Conservation (phyloP, 2,797 vertebrate genomes). For the Amphiprion clarkii region DNA sequence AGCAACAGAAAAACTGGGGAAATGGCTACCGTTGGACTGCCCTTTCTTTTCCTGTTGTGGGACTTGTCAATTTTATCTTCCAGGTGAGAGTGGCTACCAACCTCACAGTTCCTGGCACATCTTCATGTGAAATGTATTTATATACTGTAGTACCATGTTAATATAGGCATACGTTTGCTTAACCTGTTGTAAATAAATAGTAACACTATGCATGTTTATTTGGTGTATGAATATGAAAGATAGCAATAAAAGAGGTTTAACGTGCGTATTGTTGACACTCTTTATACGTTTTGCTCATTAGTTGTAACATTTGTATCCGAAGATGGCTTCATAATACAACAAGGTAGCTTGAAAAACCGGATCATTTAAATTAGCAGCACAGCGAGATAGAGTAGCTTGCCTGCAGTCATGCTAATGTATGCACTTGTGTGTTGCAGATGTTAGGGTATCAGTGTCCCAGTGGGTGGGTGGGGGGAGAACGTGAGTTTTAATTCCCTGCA, state of each 20-base stretch:
- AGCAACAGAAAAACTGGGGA: slow-evolving; percentile 8
- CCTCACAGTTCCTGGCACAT: slow-evolving; percentile 59
- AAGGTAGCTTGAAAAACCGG: neutral
- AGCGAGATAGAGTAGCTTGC: neutral
- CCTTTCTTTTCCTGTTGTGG: slow-evolving; percentile 43
- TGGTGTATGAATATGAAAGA: slow-evolving; percentile 82
- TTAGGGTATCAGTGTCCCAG: slow-evolving; percentile 27
- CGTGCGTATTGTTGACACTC: slow-evolving; percentile 39
- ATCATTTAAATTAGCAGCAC: neutral
- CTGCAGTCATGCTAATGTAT: slow-evolving; percentile 27
- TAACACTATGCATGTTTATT: slow-evolving; percentile 85
- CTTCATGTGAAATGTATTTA: slow-evolving; percentile 78
- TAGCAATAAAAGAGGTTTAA: slow-evolving; percentile 79
- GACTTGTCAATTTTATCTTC: slow-evolving; percentile 55
- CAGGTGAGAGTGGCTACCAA: slow-evolving; percentile 45
- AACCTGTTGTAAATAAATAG: slow-evolving; percentile 79
- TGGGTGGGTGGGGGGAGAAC: neutral
- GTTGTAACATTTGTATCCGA: neutral
- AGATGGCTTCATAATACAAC: too few species aligned
- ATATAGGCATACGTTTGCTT: slow-evolving; percentile 68
- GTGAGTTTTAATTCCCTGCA: slow-evolving; percentile 37
- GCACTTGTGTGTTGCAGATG: slow-evolving; percentile 40
- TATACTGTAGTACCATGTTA: slow-evolving; percentile 68
- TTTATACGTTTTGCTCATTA: neutral
- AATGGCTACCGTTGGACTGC: slow-evolving; percentile 16